These are phyloP conservation scores for Dolichomitus sp. DNA, from an alignment of 2,888 invertebrate species.

Conservation along the genomic window DNA sequence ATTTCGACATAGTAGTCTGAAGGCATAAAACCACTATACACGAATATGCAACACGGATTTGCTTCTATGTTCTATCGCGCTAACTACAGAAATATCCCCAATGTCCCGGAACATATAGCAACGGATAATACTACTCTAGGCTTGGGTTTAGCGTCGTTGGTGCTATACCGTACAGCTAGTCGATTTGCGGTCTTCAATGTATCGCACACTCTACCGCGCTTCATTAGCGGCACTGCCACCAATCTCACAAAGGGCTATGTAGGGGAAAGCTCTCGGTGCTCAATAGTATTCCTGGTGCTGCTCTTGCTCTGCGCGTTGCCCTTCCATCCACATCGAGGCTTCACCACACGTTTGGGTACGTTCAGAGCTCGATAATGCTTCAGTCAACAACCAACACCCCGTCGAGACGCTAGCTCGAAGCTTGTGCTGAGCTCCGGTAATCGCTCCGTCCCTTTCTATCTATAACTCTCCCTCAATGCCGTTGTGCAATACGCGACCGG, in stretches of 20 bases:
- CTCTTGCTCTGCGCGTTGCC: slow-evolving; percentile 17
- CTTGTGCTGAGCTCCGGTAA: slow-evolving; percentile 35
- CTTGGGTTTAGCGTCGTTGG: slow-evolving; percentile 37
- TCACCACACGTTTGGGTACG: slow-evolving; percentile 42
- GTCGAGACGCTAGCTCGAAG: slow-evolving; percentile 37
- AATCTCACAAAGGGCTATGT: slow-evolving; percentile 78
- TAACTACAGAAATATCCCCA: slow-evolving; percentile 53
- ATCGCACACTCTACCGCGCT: slow-evolving; percentile 72
- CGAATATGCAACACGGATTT: slow-evolving; percentile 55
- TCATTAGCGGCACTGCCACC: slow-evolving; percentile 79
- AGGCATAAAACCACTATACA: slow-evolving; percentile 46
- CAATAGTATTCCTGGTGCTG: slow-evolving; percentile 41
- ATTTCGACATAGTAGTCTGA: slow-evolving; percentile 34
- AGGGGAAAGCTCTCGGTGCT: slow-evolving; percentile 35
- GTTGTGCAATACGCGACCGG: slow-evolving; percentile 45
- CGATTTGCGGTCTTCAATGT: slow-evolving; percentile 68
- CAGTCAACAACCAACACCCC: slow-evolving; percentile 15
- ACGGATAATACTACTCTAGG: slow-evolving; percentile 42
- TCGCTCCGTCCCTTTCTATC: slow-evolving; percentile 38
- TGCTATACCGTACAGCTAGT: slow-evolving; percentile 54
- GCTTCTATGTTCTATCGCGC: slow-evolving; percentile 51
- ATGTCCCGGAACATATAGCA: slow-evolving; percentile 33
- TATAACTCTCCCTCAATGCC: slow-evolving; percentile 23
- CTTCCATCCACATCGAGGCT: slow-evolving; percentile 54
- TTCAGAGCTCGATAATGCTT: slow-evolving; percentile 35